Base-by-base conservation (phyloP, 2,113 vertebrate species). In the Helogale parvula region DNA sequence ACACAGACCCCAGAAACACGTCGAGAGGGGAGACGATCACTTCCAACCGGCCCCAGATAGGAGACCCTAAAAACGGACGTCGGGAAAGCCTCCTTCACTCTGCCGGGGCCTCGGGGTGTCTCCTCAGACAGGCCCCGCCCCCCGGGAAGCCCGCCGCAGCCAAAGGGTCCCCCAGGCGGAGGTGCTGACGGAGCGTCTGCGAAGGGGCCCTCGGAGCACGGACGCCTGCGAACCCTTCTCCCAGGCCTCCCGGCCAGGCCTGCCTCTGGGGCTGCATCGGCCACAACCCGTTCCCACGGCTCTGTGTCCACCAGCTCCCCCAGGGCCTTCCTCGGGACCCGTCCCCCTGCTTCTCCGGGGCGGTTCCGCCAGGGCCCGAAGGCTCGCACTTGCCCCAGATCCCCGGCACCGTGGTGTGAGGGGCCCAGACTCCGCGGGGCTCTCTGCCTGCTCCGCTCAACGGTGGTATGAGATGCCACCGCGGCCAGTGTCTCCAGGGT, bases 401-500 rank as follows among this genome's bases (percentile, higher is more conserved):
- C 29, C 68, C 77, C 27, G 57, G 76, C 15, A 14, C 3, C 19
- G 52, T 35, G 19, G 7, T 38, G 63, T 74, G 21, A 29, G 15
- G 27, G 60, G 41, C 71, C 41, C 9, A 41, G 41, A 35, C 66
- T 60, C 50, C 47, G 14, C 50, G 54, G 31, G 7, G 13, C 21
- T 66, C 29, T 92, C 47, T 19, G 54, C 16, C 5, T 2, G 54
- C 54, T 57, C 19, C 6, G 19, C 54, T 57, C 54, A 23, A 8
- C 16, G 54, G n/a, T 5, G 16, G 8, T 0, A 1, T 3, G 7
- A 27, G 29, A 79, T 19, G 14, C 0, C 31, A 27, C 47, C 9
- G 35, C 15, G 52, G 47, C 13, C n/a, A 66, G 2, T 1, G 54
- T 50, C 76, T 52, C 29, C 13, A 81, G 35, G 38, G 33, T 17